Evolutionary conservation across 2,797 vertebrate genomes (phyloP), one percentile per base, ranked within the genome.

Genomic region (Potorous gilbertii): DNA sequence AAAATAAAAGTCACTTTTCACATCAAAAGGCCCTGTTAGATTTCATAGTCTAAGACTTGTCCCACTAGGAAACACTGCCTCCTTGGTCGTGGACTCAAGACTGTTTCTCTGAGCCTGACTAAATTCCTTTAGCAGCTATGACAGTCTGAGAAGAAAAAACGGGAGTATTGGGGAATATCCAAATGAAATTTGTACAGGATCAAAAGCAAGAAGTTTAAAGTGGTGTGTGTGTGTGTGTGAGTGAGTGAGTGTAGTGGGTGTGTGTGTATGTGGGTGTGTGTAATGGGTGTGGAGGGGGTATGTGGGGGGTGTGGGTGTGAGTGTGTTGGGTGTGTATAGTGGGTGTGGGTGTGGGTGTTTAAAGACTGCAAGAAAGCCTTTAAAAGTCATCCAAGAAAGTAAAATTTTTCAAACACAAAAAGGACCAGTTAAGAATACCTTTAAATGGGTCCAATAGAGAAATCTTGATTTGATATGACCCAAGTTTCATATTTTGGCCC

Each of bases 61-160:
- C 21, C n/a, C 27, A 92, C 56, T 97, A 92, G 74, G 95, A 94
- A 92, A 96, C 92, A 92, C 94, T 97, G 95, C 95, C 97, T 94
- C 93, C 94, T 40, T 92, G 93, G 94, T 96, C 14, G 21, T 1
- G 94, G 6, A 10, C 91, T 96, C 90, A 89, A 21, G 62, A 59
- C 55, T 81, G 90, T 90, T 92, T 40, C 46, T 54, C 28, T 57
- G 27, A 24, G 4, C n/a, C 31, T 92, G 0, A 1, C 4, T 56
- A 46, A 81, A 9, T 55, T 66, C 92, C 16, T 94, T 56, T 4
- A 0, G 29, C 24, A 28, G 4, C 54, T 95, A 93, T 95, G 52
- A 57, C 9, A 56, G 28, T 16, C 94, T 10, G 55, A 66, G 54
- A 92, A 92, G 46, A 57, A 56, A 40, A 46, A 24, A 3, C 1